Base-by-base conservation (phyloP, 2,888 invertebrate species). In the Clitarchus hookeri region DNA sequence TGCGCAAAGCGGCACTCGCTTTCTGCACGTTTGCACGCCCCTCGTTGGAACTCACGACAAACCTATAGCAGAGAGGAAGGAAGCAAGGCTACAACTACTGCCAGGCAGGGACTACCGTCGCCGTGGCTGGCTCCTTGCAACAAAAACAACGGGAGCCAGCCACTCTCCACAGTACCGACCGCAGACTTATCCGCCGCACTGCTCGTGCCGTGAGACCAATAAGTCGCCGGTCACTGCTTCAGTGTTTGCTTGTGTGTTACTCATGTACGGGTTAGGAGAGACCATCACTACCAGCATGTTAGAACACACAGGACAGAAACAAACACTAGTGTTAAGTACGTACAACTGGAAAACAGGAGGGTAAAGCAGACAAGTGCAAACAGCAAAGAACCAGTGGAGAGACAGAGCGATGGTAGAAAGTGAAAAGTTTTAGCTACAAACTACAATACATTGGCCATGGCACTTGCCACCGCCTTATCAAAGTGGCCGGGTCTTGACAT, bases 1-100 rank as follows among this genome's bases (percentile, higher is more conserved):
- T 98, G 98, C 94, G 98, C 98, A 96, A 97, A 98, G 95, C 98
- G 98, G 96, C 98, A 98, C 95, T 98, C 98, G 93, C 96, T 95
- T 95, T 98, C 98, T 93, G 97, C 96, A 93, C 98, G 97, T 95
- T 98, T 97, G 96, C 98, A 98, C 95, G 97, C 97, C 94, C 98
- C 98, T 94, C 98, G 97, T 96, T 97, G 97, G 96, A 96, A 98
- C 96, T 98, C 98, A 94, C 98, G 98, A 96, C 98, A 93, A 90
- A 93, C 93, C 93, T 93, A 91, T 88, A 87, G 88, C 87, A 88
- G 88, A 88, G 88, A 88, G 85, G 87, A 87, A 88, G 86, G 87
- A 88, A 88, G 88, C 88, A 88, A 87, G 87, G 87, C 88, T 97
- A 96, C 95, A 95, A 93, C 93, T 93, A 91, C 91, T 91, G 91